Percentiles rank a stretch among this genome's conserved stretches.
phyloP scores from a whole-genome alignment of 2,113 vertebrate genomes.

The Istiophorus platypterus region DNA sequence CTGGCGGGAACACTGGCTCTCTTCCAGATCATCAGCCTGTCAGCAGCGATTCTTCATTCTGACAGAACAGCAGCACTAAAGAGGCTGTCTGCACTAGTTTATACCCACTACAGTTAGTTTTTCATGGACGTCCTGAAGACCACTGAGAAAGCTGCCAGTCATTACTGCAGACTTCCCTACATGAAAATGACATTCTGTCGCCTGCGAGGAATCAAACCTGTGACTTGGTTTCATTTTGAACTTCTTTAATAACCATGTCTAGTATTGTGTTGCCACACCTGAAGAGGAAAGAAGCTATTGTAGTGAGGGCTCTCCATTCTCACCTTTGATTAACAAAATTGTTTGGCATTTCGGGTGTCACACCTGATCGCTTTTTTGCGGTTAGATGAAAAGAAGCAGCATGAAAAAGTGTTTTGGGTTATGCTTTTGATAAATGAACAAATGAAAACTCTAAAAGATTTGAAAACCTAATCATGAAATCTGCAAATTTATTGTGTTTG shows the following conservation, averaged over 20 bases:
- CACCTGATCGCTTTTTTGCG: too few relatives aligned
- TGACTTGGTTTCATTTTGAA: constrained; percentile 15
- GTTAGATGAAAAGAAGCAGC: background rate
- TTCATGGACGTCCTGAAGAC: background rate
- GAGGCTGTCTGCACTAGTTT: constrained; percentile 26
- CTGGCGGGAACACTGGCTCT: constrained; percentile 47
- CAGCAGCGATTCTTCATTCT: constrained; percentile 56
- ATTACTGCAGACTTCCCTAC: background rate
- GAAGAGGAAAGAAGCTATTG: constrained; percentile 7
- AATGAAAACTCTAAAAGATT: background rate
- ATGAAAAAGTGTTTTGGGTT: background rate
- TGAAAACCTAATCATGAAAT: background rate
- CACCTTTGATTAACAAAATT: background rate
- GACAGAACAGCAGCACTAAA: constrained; percentile 34
- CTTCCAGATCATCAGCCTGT: constrained; percentile 62
- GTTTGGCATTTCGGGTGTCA: background rate
- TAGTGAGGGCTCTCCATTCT: background rate
- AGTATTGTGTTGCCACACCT: constrained; percentile 3
- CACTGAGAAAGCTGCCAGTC: constrained; percentile 1
- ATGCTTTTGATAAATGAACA: background rate
- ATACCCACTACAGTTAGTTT: constrained; percentile 25
- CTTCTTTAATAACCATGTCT: constrained; percentile 24
- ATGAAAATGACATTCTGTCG: background rate
- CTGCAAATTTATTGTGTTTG: background rate
- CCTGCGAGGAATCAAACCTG: constrained; percentile 10